Evolutionary conservation across 2,888 invertebrate species (phyloP).

Genomic region (Cephus pygmeus): DNA sequence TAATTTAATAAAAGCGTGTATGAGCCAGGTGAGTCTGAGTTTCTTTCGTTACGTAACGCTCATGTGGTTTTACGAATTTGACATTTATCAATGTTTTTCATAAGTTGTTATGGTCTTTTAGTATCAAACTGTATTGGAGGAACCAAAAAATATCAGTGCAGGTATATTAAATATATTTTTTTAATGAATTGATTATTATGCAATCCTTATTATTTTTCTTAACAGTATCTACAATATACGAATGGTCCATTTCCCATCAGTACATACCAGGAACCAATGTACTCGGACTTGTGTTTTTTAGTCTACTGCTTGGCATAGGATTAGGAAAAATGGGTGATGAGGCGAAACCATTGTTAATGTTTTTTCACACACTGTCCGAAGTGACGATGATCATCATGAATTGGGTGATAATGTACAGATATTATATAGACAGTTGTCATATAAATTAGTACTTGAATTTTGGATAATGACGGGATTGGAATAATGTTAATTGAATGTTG

Average conservation of each 20-base stretch:
- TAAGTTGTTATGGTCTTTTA: slow-evolving; percentile 45
- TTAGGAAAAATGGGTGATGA: slow-evolving; percentile 83
- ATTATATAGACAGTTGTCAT: not conserved
- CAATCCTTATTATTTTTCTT: not conserved
- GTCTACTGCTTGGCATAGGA: slow-evolving; percentile 87
- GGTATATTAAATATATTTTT: slow-evolving; percentile 31
- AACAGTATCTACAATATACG: slow-evolving; percentile 28
- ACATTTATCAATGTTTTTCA: not conserved
- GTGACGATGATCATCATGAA: slow-evolving; percentile 95
- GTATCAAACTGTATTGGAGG: slow-evolving; percentile 71
- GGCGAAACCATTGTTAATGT: slow-evolving; percentile 80
- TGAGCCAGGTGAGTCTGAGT: slow-evolving; percentile 66
- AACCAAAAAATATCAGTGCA: slow-evolving; percentile 55
- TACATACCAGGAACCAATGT: slow-evolving; percentile 84
- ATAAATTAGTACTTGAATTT: not conserved
- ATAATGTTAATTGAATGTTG: slow-evolving; percentile 13
- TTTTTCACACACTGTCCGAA: slow-evolving; percentile 87
- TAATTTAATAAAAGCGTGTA: slow-evolving; percentile 86
- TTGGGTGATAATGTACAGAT: slow-evolving; percentile 87
- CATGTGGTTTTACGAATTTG: not conserved
- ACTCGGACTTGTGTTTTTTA: slow-evolving; percentile 84
- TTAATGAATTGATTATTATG: not conserved
- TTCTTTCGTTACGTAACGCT: not conserved
- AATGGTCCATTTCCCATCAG: slow-evolving; percentile 77
- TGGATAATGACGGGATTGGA: slow-evolving; percentile 3